These are phyloP conservation scores for Lithobates sylvaticus DNA, from an alignment of 2,797 vertebrate genomes.

Conservation along the genomic window DNA sequence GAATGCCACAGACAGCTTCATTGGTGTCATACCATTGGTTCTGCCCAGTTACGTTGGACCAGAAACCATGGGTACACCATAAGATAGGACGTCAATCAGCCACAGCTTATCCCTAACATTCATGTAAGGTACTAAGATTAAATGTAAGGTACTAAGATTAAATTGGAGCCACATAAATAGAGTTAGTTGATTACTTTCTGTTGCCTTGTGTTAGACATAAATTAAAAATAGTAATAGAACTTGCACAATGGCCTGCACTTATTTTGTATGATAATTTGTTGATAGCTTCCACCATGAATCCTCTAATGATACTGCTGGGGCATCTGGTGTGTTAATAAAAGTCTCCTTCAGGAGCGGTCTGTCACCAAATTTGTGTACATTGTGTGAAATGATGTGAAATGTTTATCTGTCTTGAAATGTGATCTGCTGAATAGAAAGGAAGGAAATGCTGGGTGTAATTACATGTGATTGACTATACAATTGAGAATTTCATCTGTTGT, in stretches of 20 bases:
- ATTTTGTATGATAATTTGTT: neutral
- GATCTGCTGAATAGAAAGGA: neutral
- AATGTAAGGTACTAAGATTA: no score
- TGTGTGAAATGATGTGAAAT: neutral
- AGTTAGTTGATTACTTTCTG: no score
- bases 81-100: no score
- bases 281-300: neutral
- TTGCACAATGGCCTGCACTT: neutral
- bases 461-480: constrained; percentile 23
- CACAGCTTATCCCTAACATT: no score
- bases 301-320: neutral
- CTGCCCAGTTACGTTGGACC: no score
- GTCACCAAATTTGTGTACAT: neutral
- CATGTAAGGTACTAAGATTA: no score
- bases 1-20: no score
- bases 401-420: constrained; percentile 5
- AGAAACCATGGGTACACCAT: no score
- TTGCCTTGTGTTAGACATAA: no score
- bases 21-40: no score
- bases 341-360: neutral
- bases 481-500: neutral
- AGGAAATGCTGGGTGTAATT: constrained; percentile 27
- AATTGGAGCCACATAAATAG: no score
- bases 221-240: neutral
- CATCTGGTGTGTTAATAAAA: neutral